A percentile compares a stretch with the other conserved stretches of the same genome.
Conservation (phyloP, 2,113 vertebrate species). For the Suricata suricatta region DNA sequence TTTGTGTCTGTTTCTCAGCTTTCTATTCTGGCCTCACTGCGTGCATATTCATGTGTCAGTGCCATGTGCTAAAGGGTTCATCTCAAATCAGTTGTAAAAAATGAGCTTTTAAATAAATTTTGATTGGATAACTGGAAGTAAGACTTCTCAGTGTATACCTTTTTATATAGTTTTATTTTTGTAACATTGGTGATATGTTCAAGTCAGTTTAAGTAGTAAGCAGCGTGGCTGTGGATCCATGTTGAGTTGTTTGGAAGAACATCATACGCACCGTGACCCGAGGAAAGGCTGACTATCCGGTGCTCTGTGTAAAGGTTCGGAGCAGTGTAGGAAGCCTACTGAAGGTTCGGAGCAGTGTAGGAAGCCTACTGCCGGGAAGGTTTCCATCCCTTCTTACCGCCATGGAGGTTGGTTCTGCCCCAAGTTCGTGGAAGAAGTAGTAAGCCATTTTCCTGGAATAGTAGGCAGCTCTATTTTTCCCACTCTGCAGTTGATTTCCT, state of each 20-base stretch:
- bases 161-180: background rate
- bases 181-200: background rate
- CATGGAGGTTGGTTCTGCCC: background rate
- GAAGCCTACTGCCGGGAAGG: background rate
- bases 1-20: background rate
- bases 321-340: too few species aligned
- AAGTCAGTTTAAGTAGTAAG: background rate
- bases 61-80: background rate
- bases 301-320: background rate
- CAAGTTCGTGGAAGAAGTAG: background rate
- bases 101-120: background rate
- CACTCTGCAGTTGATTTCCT: background rate
- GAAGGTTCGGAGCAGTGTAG: background rate
- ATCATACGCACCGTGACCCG: background rate
- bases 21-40: background rate
- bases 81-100: constrained; percentile 10
- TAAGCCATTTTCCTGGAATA: background rate
- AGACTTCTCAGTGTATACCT: background rate
- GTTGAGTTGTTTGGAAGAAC: background rate
- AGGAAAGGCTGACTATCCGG: background rate
- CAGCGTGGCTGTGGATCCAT: background rate
- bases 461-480: background rate
- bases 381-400: background rate
- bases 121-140: background rate
- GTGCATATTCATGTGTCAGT: background rate